Percentiles rank a stretch among this genome's conserved stretches.
phyloP scores from a whole-genome alignment of 2,888 invertebrate genomes.

The Malacosoma neustria region DNA sequence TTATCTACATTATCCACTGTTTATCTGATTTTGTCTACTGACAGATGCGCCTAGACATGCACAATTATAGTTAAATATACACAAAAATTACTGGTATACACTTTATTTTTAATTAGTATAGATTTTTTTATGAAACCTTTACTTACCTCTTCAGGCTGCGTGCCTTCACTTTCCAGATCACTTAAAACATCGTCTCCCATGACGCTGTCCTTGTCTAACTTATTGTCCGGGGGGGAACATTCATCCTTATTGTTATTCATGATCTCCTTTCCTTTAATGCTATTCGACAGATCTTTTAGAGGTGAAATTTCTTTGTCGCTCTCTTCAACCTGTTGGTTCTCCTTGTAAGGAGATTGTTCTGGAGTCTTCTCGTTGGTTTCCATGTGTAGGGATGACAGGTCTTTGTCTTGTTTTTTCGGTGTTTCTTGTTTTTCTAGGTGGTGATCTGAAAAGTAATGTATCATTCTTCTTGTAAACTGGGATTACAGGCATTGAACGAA shows the following conservation, averaged over 20 bases:
- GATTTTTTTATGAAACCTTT: too few relatives aligned
- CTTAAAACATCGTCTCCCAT: slow-evolving; percentile 81
- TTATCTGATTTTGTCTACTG: too few relatives aligned
- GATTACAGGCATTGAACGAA: too few relatives aligned
- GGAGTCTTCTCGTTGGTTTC: slow-evolving; percentile 25
- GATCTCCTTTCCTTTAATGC: slow-evolving; percentile 43
- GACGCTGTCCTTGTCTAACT: slow-evolving; percentile 76
- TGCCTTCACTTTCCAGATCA: slow-evolving; percentile 91
- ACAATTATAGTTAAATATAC: too few relatives aligned
- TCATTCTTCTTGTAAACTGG: too few relatives aligned
- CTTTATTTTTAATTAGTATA: too few relatives aligned
- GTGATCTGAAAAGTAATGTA: too few relatives aligned
- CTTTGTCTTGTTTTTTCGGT: slow-evolving; percentile 43
- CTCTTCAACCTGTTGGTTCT: slow-evolving; percentile 21
- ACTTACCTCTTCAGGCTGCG: slow-evolving; percentile 86
- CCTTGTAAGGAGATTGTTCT: slow-evolving; percentile 33
- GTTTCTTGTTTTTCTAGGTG: slow-evolving; percentile 40
- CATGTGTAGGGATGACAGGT: slow-evolving; percentile 23
- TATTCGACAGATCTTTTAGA: slow-evolving; percentile 47
- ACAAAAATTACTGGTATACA: too few relatives aligned
- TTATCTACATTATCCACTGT: too few relatives aligned
- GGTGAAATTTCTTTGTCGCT: slow-evolving; percentile 44
- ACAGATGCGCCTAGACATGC: too few relatives aligned
- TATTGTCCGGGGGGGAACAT: slow-evolving; percentile 57
- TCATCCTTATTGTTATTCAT: slow-evolving; percentile 65